A percentile compares a stretch with the other conserved stretches of the same genome.
phyloP scores from a whole-genome alignment of 2,888 invertebrate genomes.

The Prosapia bicincta region DNA sequence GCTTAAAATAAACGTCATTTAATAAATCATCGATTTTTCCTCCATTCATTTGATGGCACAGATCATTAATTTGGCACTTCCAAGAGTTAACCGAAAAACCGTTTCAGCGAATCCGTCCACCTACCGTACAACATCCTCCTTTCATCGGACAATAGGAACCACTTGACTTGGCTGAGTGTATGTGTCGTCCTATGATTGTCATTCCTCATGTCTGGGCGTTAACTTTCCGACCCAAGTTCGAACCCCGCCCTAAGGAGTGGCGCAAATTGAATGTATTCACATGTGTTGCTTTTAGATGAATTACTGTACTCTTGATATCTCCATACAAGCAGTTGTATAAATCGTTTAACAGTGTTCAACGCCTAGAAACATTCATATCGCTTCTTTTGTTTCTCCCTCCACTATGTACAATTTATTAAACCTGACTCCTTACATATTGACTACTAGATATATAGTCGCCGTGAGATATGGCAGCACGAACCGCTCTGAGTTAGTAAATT shows the following conservation, averaged over 20 bases:
- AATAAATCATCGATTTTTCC: no score
- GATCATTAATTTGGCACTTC: no score
- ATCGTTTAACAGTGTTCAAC: neutral
- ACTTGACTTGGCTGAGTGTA: neutral
- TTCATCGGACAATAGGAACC: neutral
- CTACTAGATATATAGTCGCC: neutral
- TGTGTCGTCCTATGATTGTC: neutral
- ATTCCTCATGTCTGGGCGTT: constrained; percentile 23
- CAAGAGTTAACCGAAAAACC: no score
- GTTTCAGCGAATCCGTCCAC: no score
- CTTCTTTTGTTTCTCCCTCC: neutral
- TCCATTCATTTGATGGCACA: no score
- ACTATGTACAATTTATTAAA: neutral
- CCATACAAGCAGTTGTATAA: constrained; percentile 2
- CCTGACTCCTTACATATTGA: neutral
- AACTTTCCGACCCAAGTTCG: constrained; percentile 6
- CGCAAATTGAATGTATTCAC: neutral
- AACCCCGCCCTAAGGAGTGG: constrained; percentile 25
- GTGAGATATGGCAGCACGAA: neutral
- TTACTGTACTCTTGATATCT: neutral
- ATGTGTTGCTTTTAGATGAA: constrained; percentile 2
- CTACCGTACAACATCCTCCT: no score
- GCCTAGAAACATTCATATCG: neutral
- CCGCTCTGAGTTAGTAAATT: neutral
- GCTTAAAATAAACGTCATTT: no score